Conservation (phyloP, 2,888 invertebrate species). For the Agriopis aurantiaria region DNA sequence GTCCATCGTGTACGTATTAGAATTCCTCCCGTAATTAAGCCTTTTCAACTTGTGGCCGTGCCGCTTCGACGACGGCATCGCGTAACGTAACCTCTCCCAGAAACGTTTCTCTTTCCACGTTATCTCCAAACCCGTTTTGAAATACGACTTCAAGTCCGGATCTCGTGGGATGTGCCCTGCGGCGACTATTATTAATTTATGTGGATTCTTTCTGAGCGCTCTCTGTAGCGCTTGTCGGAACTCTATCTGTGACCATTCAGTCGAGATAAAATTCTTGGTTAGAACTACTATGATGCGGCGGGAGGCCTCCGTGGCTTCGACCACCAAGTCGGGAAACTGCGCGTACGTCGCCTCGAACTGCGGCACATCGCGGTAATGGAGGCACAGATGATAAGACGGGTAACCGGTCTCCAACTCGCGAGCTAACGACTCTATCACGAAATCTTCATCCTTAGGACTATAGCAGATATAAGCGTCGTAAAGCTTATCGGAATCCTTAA, state of each 20-base stretch:
- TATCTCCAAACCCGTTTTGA: slow-evolving; percentile 94
- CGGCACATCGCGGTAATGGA: slow-evolving; percentile 95
- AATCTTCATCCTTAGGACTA: slow-evolving; percentile 96
- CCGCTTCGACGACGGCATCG: slow-evolving; percentile 93
- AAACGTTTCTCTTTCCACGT: slow-evolving; percentile 96
- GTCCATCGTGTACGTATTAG: slow-evolving; percentile 95
- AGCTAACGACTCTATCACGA: slow-evolving; percentile 94
- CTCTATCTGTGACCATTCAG: slow-evolving; percentile 97
- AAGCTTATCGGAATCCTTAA: slow-evolving; percentile 94
- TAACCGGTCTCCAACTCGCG: slow-evolving; percentile 94
- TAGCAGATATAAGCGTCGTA: slow-evolving; percentile 98
- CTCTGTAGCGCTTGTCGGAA: slow-evolving; percentile 96
- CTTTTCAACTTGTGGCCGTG: slow-evolving; percentile 84
- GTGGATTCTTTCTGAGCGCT: slow-evolving; percentile 92
- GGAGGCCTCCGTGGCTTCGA: slow-evolving; percentile 95
- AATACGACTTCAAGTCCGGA: slow-evolving; percentile 94
- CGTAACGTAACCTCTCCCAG: slow-evolving; percentile 97
- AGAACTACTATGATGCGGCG: slow-evolving; percentile 94
- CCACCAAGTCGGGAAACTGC: slow-evolving; percentile 90
- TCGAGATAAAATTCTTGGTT: slow-evolving; percentile 95
- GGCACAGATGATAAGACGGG: slow-evolving; percentile 93
- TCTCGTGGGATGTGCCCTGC: slow-evolving; percentile 93
- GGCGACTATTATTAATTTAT: slow-evolving; percentile 94
- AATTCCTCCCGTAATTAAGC: slow-evolving; percentile 91
- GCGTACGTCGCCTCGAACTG: slow-evolving; percentile 90